These are phyloP conservation scores for Stenoptilia bipunctidactyla DNA, from an alignment of 2,888 invertebrate genomes.

Conservation along the genomic window DNA sequence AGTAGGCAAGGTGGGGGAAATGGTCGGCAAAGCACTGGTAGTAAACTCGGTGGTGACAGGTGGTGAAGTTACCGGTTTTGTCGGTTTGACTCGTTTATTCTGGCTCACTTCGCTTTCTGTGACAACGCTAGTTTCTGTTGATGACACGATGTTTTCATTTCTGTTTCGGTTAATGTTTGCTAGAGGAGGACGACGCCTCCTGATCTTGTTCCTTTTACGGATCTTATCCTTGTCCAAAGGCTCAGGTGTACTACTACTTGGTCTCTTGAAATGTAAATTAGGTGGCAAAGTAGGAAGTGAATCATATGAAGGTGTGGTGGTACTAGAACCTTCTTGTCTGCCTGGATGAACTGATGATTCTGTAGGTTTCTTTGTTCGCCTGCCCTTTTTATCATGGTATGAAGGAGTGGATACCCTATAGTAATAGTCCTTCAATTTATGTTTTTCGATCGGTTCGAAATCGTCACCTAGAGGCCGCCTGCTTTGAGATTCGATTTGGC, in stretches of 20 bases:
- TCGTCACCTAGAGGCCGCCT: conserved; percentile 57
- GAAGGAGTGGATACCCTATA: conserved; percentile 54
- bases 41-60: conserved; percentile 54
- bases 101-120: conserved; percentile 43
- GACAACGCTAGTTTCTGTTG: conserved; percentile 32
- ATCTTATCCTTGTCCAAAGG: conserved; percentile 43
- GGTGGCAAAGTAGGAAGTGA: conserved; percentile 61
- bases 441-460: conserved; percentile 54
- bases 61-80: conserved; percentile 40
- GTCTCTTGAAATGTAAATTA: conserved; percentile 55
- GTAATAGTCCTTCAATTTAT: conserved; percentile 59
- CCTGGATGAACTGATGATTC: conserved; percentile 28
- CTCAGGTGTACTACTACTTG: conserved; percentile 27
- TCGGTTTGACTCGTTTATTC: conserved; percentile 42
- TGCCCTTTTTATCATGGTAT: conserved; percentile 39
- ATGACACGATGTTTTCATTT: conserved; percentile 23
- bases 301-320: conserved; percentile 34
- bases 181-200: conserved; percentile 53
- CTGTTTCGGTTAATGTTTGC: conserved; percentile 36
- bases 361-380: conserved; percentile 50
- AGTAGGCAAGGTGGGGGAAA: conserved; percentile 53
- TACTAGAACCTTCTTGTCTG: conserved; percentile 32
- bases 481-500: conserved; percentile 54
- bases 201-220: conserved; percentile 55
- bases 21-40: conserved; percentile 58